phyloP scores from a whole-genome alignment of 2,888 invertebrate genomes.

The Disparrhopalites patrizii region DNA sequence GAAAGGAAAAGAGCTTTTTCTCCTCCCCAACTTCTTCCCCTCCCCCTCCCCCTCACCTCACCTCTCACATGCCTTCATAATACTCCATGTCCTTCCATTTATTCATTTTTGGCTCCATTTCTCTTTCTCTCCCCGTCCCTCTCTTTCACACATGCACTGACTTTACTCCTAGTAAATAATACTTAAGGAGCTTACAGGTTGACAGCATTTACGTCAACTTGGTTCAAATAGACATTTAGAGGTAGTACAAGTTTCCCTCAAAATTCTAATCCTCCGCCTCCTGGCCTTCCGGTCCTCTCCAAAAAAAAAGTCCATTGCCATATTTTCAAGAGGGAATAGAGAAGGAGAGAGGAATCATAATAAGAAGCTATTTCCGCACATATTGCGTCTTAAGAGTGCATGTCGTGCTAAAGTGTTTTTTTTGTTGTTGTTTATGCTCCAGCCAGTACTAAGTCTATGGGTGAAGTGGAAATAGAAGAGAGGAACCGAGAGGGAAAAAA shows the following conservation, averaged over 20 bases:
- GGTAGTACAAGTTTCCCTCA: background rate
- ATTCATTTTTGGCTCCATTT: slow-evolving; percentile 15
- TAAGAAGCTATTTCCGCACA: no score
- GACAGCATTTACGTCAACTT: slow-evolving; percentile 10
- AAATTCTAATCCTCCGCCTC: background rate
- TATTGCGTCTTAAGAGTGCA: no score
- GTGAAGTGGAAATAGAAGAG: no score
- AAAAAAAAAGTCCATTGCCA: background rate
- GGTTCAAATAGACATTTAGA: background rate
- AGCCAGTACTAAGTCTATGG: no score
- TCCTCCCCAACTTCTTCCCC: background rate
- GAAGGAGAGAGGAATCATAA: no score
- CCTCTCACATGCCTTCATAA: background rate
- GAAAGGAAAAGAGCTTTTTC: background rate
- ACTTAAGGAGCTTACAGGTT: slow-evolving; percentile 14
- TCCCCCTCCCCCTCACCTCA: no score
- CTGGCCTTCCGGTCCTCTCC: no score
- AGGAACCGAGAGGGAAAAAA: no score
- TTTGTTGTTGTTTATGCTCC: no score
- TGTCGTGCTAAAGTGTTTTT: no score
- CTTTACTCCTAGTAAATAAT: slow-evolving; percentile 4
- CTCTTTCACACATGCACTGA: background rate
- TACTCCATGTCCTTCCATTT: background rate
- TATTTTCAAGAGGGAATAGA: no score
- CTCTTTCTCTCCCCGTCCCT: no score